Evolutionary conservation across 2,888 invertebrate genomes (phyloP).

Genomic region (Orthosia incerta): DNA sequence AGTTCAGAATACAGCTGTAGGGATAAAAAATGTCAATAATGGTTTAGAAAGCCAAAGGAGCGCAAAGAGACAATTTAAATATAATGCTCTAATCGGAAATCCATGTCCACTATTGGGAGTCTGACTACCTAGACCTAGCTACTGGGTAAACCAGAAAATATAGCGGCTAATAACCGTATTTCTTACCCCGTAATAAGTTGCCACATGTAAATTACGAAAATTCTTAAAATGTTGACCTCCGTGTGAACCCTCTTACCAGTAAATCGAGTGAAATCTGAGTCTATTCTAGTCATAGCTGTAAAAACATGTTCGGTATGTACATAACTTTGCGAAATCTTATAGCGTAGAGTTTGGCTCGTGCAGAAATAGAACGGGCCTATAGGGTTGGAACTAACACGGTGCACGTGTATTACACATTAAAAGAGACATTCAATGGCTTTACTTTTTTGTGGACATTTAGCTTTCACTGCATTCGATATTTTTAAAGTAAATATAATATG

Average conservation of each 20-base stretch:
- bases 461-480: too few species aligned
- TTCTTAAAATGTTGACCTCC: conserved; percentile 25
- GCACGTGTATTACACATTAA: conserved; percentile 3
- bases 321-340: conserved; percentile 63
- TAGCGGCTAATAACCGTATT: not conserved
- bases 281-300: conserved; percentile 61
- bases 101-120: too few species aligned
- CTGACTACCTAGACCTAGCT: too few species aligned
- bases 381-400: conserved; percentile 54
- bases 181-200: not conserved
- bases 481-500: too few species aligned
- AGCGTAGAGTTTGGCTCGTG: conserved; percentile 58
- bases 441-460: too few species aligned
- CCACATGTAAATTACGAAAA: conserved; percentile 1
- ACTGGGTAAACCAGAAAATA: not conserved
- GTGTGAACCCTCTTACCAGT: conserved; percentile 43
- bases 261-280: conserved; percentile 48
- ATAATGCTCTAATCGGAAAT: too few species aligned
- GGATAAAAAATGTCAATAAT: too few species aligned
- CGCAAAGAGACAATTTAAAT: too few species aligned
- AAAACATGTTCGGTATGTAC: conserved; percentile 60
- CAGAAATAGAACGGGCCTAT: conserved; percentile 60
- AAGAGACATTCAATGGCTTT: not conserved
- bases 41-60: too few species aligned
- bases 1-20: too few species aligned